These are phyloP conservation scores for Odontomachus brunneus DNA, from an alignment of 1,140 invertebrate species.

Conservation along the genomic window DNA sequence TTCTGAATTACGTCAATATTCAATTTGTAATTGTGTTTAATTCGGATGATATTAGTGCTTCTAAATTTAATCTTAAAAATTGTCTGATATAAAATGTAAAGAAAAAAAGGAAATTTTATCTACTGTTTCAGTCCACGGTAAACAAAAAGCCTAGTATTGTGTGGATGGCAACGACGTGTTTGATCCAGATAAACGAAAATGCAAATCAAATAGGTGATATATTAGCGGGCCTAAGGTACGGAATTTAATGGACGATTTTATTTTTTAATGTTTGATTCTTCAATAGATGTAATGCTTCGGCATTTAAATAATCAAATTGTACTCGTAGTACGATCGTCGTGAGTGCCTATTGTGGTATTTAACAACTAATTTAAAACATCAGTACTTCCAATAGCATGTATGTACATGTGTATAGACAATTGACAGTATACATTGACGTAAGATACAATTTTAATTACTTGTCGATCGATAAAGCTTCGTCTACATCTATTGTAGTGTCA, in stretches of 20 bases:
- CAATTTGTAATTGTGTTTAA: too few relatives aligned
- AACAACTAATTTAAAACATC: not conserved
- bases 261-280: not conserved
- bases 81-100: not conserved
- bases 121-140: slow-evolving; percentile 63
- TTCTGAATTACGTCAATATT: not conserved
- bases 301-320: slow-evolving; percentile 13
- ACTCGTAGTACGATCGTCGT: not conserved
- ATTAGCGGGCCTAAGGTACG: slow-evolving; percentile 31
- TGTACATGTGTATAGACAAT: slow-evolving; percentile 67
- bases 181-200: slow-evolving; percentile 40
- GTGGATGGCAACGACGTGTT: slow-evolving; percentile 41
- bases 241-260: slow-evolving; percentile 21
- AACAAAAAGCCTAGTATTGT: slow-evolving; percentile 67
- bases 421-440: slow-evolving; percentile 5
- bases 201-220: slow-evolving; percentile 20
- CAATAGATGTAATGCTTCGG: not conserved
- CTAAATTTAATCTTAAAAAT: slow-evolving; percentile 2
- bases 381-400: slow-evolving; percentile 59
- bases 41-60: not conserved
- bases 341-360: not conserved
- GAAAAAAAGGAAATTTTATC: not conserved
- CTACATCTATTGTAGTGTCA: too few relatives aligned
- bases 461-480: slow-evolving; percentile 15
- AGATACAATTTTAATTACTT: slow-evolving; percentile 39